A percentile compares a stretch with the other conserved stretches of the same genome.
Conservation (phyloP, 2,113 vertebrate species). For the Tricholaema leucomelas region DNA sequence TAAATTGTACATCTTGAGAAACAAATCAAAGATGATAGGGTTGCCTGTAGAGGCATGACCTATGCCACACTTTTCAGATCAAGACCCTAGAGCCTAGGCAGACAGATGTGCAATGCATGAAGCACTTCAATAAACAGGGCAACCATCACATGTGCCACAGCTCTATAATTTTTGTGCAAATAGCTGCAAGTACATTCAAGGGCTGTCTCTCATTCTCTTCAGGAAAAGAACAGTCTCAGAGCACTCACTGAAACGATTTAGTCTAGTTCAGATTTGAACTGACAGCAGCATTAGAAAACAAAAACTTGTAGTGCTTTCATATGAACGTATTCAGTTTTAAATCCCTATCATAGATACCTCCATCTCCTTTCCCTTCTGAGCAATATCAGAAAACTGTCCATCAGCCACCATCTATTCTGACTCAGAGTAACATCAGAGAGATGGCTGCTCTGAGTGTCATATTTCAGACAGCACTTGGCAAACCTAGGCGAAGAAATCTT, state of each 20-base stretch:
- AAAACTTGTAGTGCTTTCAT: not conserved
- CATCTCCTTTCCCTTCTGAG: not conserved
- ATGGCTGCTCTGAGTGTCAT: not conserved
- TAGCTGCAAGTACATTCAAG: not conserved
- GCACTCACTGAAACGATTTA: not conserved
- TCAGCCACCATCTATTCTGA: not conserved
- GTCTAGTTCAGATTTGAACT: not conserved
- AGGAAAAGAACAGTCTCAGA: constrained; percentile 31
- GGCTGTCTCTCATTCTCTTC: constrained; percentile 20
- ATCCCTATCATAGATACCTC: not conserved
- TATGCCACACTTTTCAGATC: not conserved
- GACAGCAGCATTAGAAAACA: not conserved
- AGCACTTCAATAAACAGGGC: not conserved
- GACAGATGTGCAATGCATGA: not conserved
- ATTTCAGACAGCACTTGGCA: constrained; percentile 52
- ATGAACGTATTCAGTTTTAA: not conserved
- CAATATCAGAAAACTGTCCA: not conserved
- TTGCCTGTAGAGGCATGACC: not conserved
- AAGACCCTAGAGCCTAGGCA: not conserved
- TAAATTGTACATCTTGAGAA: not conserved
- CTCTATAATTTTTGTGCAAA: not conserved
- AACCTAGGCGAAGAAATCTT: not conserved
- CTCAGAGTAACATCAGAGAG: not conserved
- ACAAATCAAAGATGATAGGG: rapidly evolving
- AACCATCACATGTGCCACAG: not conserved